These are phyloP conservation scores for Propsilocerus akamusi DNA, from an alignment of 1,140 invertebrate genomes.

Conservation along the genomic window DNA sequence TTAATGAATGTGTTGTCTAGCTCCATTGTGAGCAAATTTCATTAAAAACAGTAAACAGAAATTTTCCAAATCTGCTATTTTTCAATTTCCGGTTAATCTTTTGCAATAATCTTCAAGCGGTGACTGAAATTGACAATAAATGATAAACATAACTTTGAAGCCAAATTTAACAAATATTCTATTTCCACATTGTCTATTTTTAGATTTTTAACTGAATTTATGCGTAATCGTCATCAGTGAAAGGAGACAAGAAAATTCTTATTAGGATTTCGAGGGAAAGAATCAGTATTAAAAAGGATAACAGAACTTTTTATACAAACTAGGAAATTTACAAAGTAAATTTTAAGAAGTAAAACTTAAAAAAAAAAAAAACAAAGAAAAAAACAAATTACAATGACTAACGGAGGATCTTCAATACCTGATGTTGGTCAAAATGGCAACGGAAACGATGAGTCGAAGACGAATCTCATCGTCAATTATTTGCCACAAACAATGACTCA, in stretches of 20 bases:
- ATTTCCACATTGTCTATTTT: neutral
- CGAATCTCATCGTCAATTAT: slow-evolving; percentile 99
- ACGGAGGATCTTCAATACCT: neutral
- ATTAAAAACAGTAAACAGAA: too few relatives aligned
- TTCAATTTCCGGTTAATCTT: too few relatives aligned
- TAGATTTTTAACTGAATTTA: neutral
- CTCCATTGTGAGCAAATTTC: too few relatives aligned
- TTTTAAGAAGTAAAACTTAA: neutral
- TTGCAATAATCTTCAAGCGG: too few relatives aligned
- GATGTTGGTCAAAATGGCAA: slow-evolving; percentile 28
- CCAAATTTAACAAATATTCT: too few relatives aligned
- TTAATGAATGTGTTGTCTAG: too few relatives aligned
- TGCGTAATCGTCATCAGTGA: neutral
- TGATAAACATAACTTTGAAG: too few relatives aligned
- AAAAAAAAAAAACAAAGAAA: neutral
- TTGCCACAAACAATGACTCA: slow-evolving; percentile 99
- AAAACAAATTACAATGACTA: neutral
- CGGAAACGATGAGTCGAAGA: slow-evolving; percentile 80
- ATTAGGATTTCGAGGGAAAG: neutral
- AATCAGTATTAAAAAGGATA: slow-evolving; percentile 3
- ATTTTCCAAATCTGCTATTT: too few relatives aligned
- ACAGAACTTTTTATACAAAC: slow-evolving; percentile 2
- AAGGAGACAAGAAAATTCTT: neutral
- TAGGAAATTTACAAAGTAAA: slow-evolving; percentile 3
- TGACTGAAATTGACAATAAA: too few relatives aligned